Base-by-base conservation (phyloP, 1,140 invertebrate species). In the Drosophila paulistorum region DNA sequence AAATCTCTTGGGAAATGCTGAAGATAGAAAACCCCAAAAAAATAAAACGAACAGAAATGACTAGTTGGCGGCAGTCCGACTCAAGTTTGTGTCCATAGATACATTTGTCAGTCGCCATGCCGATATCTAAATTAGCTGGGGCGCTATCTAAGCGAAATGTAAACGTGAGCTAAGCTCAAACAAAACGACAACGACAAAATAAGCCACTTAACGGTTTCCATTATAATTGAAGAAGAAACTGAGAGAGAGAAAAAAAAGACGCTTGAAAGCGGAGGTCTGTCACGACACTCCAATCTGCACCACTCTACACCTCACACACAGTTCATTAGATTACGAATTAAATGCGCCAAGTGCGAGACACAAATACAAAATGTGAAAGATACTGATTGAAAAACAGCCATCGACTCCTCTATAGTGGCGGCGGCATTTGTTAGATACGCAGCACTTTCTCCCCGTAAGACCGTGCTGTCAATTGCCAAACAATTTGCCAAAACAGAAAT, bases 121-220 rank as follows among this genome's bases (percentile, higher is more conserved):
- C 67, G 60, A 81, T 86, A 86, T 68, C 82, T 78, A 69, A 75
- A 68, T 81, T 66, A 81, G 77, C 72, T 62, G 17, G 35, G 54
- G 58, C 58, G 64, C 62, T 72, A 70, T 64, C 77, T 62, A 42
- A 42, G 13, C 74, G 61, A 79, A 68, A 77, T 62, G 74, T 77
- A 65, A 77, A 42, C 71, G 77, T 54, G 71, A 48, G 65, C 61
- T 76, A 73, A 74, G 61, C 77, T 76, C 68, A 77, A 66, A 77
- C 68, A 77, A 77, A 77, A 54, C 67, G 77, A 78, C 77, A 75
- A 65, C 70, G 80, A 83, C 79, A 89, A 87, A 83, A 87, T 86
- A 86, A 86, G 83, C 83, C 83, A 86, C 80, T 86, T 86, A 86
- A 86, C 83, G 83, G 83, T 89, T 68, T 79, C 79, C 77, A 89